Evolutionary conservation across 92 coral and sea anemone species (phyloP).

Genomic region (Montipora capitata): DNA sequence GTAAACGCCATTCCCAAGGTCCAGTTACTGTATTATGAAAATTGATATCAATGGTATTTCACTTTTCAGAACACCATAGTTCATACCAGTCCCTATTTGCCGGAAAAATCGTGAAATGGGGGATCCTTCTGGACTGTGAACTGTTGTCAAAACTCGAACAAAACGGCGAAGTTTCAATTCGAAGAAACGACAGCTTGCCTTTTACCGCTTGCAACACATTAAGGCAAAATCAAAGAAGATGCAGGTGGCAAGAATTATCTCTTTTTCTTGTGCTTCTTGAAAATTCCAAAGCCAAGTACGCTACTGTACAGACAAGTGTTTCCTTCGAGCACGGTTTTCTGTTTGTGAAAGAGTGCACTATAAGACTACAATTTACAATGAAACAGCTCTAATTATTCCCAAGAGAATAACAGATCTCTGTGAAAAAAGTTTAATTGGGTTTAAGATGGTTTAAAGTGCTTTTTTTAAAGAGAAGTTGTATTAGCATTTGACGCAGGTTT

Average conservation of each 20-base stretch:
- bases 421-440: conserved; percentile 9
- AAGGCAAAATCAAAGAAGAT: not conserved
- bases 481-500: conserved; percentile 13
- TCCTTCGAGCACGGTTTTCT: not conserved
- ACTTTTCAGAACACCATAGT: too few relatives aligned
- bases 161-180: too few relatives aligned
- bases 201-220: too few relatives aligned
- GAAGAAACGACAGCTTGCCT: not conserved
- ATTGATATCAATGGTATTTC: not conserved
- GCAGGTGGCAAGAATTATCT: not conserved
- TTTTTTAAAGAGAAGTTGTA: not conserved
- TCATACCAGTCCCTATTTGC: too few relatives aligned
- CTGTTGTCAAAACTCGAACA: too few relatives aligned
- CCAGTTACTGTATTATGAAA: not conserved
- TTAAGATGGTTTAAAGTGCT: conserved; percentile 13
- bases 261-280: not conserved
- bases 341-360: conserved; percentile 15
- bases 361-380: conserved; percentile 6
- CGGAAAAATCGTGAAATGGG: too few relatives aligned
- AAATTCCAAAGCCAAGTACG: too few relatives aligned
- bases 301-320: not conserved
- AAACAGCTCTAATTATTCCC: conserved; percentile 5
- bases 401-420: conserved; percentile 1
- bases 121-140: too few relatives aligned
- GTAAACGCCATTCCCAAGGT: conserved; percentile 1